A percentile compares a stretch with the other conserved stretches of the same genome.
Evolutionary conservation across 2,888 invertebrate species (phyloP).

Genomic region (Branchellion lobata): DNA sequence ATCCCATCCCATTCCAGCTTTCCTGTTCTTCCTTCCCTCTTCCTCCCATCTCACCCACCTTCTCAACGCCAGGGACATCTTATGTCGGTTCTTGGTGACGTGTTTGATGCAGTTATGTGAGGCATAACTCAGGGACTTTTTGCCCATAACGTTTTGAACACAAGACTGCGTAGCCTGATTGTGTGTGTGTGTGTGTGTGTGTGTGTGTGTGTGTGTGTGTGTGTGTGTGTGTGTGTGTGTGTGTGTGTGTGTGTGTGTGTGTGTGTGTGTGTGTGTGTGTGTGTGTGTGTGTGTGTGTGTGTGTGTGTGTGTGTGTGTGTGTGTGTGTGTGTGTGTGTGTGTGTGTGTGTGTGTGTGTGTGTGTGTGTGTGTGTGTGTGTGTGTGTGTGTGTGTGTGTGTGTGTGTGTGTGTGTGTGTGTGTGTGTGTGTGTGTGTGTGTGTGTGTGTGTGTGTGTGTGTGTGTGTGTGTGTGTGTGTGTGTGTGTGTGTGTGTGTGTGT

Average conservation of each 20-base stretch:
- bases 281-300: not conserved
- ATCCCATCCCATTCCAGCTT: too few species aligned
- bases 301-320: slow-evolving; percentile 78
- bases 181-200: too few species aligned
- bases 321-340: slow-evolving; percentile 50
- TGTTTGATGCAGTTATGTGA: slow-evolving; percentile 30
- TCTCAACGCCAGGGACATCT: not conserved
- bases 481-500: too few species aligned
- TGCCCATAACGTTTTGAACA: slow-evolving; percentile 15
- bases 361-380: slow-evolving; percentile 86
- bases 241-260: too few species aligned
- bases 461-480: too few species aligned
- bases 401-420: slow-evolving; percentile 66
- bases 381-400: slow-evolving; percentile 95
- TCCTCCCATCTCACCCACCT: not conserved
- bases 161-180: slow-evolving; percentile 11
- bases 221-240: too few species aligned
- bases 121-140: slow-evolving; percentile 13
- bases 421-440: not conserved
- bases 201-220: too few species aligned
- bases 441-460: not conserved
- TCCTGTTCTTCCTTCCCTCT: too few species aligned
- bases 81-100: not conserved
- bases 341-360: too few species aligned
- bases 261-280: too few species aligned